Conservation (phyloP, 2,113 vertebrate species). For the Hippocampus comes region DNA sequence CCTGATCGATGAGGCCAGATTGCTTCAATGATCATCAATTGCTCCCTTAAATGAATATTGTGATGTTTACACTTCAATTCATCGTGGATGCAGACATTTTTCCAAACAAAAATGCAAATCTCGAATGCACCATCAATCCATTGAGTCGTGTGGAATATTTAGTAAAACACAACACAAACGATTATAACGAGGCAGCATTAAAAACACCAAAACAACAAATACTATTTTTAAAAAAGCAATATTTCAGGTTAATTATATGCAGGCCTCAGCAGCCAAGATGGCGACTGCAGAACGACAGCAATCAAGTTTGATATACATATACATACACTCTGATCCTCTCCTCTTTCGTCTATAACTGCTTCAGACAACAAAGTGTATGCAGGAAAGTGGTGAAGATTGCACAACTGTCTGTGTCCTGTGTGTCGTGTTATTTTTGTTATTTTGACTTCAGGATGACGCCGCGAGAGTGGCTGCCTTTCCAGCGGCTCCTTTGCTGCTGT, state of each 20-base stretch:
- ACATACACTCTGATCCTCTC: too few species aligned
- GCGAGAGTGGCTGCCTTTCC: too few species aligned
- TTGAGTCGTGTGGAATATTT: not conserved
- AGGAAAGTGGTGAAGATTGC: too few species aligned
- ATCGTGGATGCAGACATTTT: not conserved
- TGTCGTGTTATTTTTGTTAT: too few species aligned
- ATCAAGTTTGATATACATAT: not conserved
- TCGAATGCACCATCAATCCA: not conserved
- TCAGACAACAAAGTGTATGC: too few species aligned
- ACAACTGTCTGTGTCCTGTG: too few species aligned
- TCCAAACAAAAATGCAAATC: not conserved
- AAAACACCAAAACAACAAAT: not conserved
- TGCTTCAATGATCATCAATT: not conserved
- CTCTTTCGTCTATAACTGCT: too few species aligned
- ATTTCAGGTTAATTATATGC: not conserved
- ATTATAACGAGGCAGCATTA: not conserved
- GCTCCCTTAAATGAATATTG: not conserved
- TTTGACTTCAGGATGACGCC: too few species aligned
- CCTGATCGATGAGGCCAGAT: not conserved
- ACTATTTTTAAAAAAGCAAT: not conserved
- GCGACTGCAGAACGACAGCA: not conserved
- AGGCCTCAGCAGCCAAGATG: constrained; percentile 5
- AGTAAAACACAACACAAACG: not conserved
- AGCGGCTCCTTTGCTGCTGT: too few species aligned
- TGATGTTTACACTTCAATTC: not conserved